Evolutionary conservation across 1,140 invertebrate genomes (phyloP), one percentile per base, ranked within the genome.

Genomic region (Calephelis virginiensis): DNA sequence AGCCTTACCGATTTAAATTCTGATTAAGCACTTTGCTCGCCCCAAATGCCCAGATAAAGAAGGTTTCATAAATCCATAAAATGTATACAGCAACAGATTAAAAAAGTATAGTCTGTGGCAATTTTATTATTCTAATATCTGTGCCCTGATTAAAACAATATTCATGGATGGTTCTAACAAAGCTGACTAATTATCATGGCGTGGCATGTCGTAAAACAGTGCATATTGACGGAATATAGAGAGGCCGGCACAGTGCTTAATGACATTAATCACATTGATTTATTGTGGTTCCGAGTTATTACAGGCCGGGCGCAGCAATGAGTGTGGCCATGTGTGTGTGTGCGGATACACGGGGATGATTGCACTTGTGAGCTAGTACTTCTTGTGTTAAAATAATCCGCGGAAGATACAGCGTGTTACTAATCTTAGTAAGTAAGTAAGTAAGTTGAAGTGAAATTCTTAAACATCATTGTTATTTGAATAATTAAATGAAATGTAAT

Each of bases 201-300:
- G 83, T 80, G 83, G 82, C 82, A 72, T 82, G 88, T 90, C 88
- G 88, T 90, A 90, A 90, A 90, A 89, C 86, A 90, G 86, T 89
- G 86, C 88, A 89, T 90, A 90, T 90, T 90, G 88, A 90, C 88
- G 85, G 88, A 90, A 88, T 90, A 90, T 90, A 90, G 88, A 90
- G 88, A 90, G 88, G 85, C 88, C 88, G 86, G 88, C 86, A 89
- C 86, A 88, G 86, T 90, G 86, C 88, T 90, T 90, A 90, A 90
- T 89, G 88, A 90, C 88, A 90, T 90, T 90, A 90, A 90, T 90
- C 88, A 90, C 88, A 90, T 90, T 90, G 88, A 90, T 90, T 90
- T 89, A 91, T 91, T 91, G 88, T 91, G 88, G 88, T 91, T 89
- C 88, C 88, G 86, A 91, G 88, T 91, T 91, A 91, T 91, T 91